Base-by-base conservation (phyloP, 2,113 vertebrate species). In the Bos javanicus region DNA sequence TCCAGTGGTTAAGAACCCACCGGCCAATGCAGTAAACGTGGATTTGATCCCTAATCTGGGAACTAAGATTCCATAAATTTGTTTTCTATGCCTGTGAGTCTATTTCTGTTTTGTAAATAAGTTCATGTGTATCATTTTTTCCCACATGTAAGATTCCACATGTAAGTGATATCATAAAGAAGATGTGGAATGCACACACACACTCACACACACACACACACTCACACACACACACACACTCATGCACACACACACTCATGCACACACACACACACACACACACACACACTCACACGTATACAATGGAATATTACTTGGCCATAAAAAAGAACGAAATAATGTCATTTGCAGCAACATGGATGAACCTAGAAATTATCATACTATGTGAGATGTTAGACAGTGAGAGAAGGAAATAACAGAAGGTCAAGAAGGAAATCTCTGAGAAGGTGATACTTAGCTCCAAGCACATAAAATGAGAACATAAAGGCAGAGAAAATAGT, bases 211-310 rank as follows among this genome's bases (percentile, higher is more conserved):
- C 28, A 39, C 43, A 50, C 43, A 48, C 5, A 48, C 0, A 39
- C 7, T 36, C 36, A 36, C 2, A 2, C 36, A 36, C 36, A 36
- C 36, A 36, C 36, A 36, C 36, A 36, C n/a, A n/a, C n/a, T n/a
- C n/a, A 48, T 2, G 2, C 36, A 36, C 2, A 2, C 17, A 14
- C 7, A 1, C 7, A 2, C 9, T 39, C n/a, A n/a, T 2, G 2
- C 36, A 36, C 2, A 2, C 17, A 14, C 7, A 1, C 7, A 2
- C 9, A 0, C 56, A 25, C 23, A 2, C 57, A 25, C 25, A 60
- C 59, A 33, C 62, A 33, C 62, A 64, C 28, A 39, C 46, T 33
- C 46, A 48, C 5, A 48, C 0, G 0, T 30, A 5, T 28, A 50
- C 8, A 80, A 33, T 25, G 80, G 33, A 82, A 82, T 54, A 82